Evolutionary conservation across 2,113 vertebrate genomes (phyloP).

Genomic region (Dromaius novaehollandiae): DNA sequence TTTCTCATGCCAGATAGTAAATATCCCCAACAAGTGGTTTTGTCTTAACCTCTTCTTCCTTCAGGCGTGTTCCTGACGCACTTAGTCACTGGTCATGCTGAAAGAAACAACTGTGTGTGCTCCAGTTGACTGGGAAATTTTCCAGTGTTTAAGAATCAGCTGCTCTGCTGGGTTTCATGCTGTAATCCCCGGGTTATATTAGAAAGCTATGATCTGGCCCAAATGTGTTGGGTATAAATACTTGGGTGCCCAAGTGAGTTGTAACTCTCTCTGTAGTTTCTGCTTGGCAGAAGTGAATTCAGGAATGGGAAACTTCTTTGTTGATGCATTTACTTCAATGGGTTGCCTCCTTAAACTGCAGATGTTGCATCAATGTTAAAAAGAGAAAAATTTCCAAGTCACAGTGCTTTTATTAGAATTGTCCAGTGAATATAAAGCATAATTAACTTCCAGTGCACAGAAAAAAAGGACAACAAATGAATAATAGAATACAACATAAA

Average conservation of each 20-base stretch:
- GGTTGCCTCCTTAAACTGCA: conserved; percentile 64
- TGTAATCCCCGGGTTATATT: background rate
- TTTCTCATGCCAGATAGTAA: background rate
- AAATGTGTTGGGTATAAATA: conserved; percentile 23
- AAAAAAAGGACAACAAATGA: background rate
- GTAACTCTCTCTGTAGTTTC: conserved; percentile 24
- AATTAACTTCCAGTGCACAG: conserved; percentile 6
- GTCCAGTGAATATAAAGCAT: conserved; percentile 23
- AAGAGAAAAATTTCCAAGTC: background rate
- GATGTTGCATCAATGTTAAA: conserved; percentile 58
- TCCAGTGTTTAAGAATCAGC: background rate
- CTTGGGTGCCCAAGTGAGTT: conserved; percentile 21
- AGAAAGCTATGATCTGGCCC: conserved; percentile 22
- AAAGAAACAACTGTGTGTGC: background rate
- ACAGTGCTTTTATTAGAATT: conserved; percentile 59
- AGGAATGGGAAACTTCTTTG: conserved; percentile 47
- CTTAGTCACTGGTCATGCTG: background rate
- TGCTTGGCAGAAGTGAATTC: conserved; percentile 22
- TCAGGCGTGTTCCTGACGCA: background rate
- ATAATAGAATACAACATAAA: background rate
- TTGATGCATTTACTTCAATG: conserved; percentile 61
- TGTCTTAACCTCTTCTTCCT: background rate
- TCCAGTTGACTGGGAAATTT: background rate
- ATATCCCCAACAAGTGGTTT: background rate
- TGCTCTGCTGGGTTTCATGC: background rate